phyloP scores from a whole-genome alignment of 2,888 invertebrate genomes.

The Drosophila melanosoma region DNA sequence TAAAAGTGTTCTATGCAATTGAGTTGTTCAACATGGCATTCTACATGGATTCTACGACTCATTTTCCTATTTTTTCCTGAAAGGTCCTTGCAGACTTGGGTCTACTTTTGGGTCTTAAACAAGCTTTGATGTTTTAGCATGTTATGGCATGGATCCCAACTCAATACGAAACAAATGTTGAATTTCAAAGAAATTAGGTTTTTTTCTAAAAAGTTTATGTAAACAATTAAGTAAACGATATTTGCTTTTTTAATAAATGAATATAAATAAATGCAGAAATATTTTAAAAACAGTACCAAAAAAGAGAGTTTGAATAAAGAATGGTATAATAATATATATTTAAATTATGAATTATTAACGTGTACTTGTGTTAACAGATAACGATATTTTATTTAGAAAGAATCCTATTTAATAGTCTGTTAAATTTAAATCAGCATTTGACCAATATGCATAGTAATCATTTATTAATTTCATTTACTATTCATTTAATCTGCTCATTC shows the following conservation, averaged over 20 bases:
- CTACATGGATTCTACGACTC: conserved; percentile 50
- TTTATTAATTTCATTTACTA: neutral
- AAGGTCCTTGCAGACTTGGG: conserved; percentile 13
- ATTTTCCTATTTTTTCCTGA: conserved; percentile 4
- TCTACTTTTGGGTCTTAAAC: conserved; percentile 11
- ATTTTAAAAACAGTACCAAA: neutral
- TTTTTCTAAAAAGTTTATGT: neutral
- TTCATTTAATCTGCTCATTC: neutral
- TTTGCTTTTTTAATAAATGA: neutral
- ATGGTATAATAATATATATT: neutral
- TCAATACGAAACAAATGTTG: neutral
- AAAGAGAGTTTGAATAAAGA: neutral
- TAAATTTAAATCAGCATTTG: neutral
- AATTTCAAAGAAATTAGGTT: neutral
- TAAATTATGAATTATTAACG: neutral
- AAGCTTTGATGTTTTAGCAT: conserved; percentile 46
- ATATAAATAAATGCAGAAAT: neutral
- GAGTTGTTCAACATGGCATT: conserved; percentile 78
- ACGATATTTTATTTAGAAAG: neutral
- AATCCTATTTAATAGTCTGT: neutral
- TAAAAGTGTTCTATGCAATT: conserved; percentile 67
- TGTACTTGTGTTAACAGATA: neutral
- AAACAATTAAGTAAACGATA: neutral
- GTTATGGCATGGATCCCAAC: neutral
- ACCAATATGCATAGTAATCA: neutral